phyloP scores from a whole-genome alignment of 2,113 vertebrate genomes.

The Nothocercus nigrocapillus region DNA sequence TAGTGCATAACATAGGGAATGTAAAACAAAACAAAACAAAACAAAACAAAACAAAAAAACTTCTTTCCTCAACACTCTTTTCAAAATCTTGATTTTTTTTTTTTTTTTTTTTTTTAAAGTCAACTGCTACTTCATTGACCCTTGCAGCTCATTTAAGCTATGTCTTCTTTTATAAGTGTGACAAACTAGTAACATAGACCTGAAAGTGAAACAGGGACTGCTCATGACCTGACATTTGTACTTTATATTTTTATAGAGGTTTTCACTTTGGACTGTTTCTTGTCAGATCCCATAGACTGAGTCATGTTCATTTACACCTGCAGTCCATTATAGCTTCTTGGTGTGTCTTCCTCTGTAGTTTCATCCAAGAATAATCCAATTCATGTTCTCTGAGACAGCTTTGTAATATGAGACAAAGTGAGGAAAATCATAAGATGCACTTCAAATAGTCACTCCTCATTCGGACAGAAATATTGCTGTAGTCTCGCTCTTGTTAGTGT shows the following conservation, averaged over 20 bases:
- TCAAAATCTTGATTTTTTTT: not conserved
- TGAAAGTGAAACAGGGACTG: not conserved
- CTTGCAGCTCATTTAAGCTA: not conserved
- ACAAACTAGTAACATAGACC: not conserved
- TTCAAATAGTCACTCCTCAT: no score
- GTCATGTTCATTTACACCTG: not conserved
- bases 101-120: not conserved
- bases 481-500: no score
- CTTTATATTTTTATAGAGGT: not conserved
- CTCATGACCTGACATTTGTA: not conserved
- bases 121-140: not conserved
- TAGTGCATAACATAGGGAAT: not conserved
- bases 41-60: not conserved
- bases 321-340: not conserved
- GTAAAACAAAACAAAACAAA: not conserved
- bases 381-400: not conserved
- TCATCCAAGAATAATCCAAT: not conserved
- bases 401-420: not conserved
- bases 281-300: not conserved
- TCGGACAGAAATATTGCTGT: no score
- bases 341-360: not conserved
- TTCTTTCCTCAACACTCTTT: not conserved
- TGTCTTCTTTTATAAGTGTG: not conserved
- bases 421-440: not conserved
- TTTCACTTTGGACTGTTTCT: not conserved